Evolutionary conservation across 2,113 vertebrate genomes (phyloP), one percentile per base, ranked within the genome.

Genomic region (Cariama cristata): DNA sequence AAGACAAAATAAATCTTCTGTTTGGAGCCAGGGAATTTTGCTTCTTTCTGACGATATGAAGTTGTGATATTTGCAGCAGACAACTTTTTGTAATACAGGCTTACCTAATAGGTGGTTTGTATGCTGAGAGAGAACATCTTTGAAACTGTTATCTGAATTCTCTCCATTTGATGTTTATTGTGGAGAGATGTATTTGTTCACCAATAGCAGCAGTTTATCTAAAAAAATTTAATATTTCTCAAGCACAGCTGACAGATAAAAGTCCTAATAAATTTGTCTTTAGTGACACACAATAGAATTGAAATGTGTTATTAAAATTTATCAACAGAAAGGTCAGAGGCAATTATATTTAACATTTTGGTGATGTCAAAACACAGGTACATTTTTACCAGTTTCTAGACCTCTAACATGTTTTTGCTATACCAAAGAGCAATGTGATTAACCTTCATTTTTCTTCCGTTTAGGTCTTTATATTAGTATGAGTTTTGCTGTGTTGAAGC

Each of bases 151-250:
- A 44, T 33, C 63, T 74, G 55, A 93, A 74, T 80, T 88, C 8
- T 76, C 35, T 97, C 23, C 14, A 12, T 89, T 86, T 83, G 10
- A 26, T 55, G 23, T 88, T 64, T 86, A 56, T 76, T 44, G 40
- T 44, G 60, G 44, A 88, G 58, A 79, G 21, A 71, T 30, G 3
- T 33, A 73, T 93, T 93, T 82, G 12, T 60, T 93, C 42, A 35
- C 47, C 58, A 73, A 14, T 73, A 45, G 26, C 11, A 60, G 17
- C 5, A 66, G 7, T 68, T 96, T 66, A 71, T 63, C 44, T 84
- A 75, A 72, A 95, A 95, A 95, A 81, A 63, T 14, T 45, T 82
- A 64, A 32, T 53, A 35, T 84, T 90, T 95, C 69, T 80, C 44
- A 93, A 76, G 24, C 8, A 45, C 9, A 79, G 18, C 7, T 84